phyloP scores from a whole-genome alignment of 2,113 vertebrate genomes.

The Piliocolobus tephrosceles region DNA sequence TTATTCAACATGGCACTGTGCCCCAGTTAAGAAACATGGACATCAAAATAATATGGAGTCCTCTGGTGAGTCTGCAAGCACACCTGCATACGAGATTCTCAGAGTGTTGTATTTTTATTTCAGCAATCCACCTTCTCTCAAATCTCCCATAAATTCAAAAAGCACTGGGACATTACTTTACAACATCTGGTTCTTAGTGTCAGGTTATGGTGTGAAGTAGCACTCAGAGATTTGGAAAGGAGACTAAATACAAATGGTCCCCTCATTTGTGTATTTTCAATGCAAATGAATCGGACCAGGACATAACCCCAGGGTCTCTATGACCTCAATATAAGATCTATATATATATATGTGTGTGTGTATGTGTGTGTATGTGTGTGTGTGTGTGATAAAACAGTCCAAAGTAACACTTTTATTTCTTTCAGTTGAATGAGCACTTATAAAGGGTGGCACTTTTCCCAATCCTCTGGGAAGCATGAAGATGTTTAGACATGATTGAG shows the following conservation, averaged over 20 bases:
- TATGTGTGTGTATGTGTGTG: too few species aligned
- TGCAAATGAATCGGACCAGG: neutral
- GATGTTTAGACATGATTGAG: neutral
- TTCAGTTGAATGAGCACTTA: neutral
- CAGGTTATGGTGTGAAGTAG: neutral
- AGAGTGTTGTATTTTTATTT: neutral
- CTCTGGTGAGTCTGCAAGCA: neutral
- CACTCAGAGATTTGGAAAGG: neutral
- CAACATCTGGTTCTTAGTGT: constrained; percentile 19
- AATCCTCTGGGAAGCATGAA: neutral
- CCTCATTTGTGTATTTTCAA: neutral
- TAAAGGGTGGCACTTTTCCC: neutral
- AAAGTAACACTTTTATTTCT: neutral
- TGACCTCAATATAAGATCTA: neutral
- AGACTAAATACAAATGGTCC: neutral
- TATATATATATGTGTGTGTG: neutral
- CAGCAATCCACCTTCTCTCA: neutral
- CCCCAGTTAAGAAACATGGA: neutral
- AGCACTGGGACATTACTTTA: neutral
- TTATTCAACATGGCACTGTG: neutral
- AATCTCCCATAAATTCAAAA: constrained; percentile 42
- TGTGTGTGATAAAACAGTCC: neutral
- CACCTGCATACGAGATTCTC: neutral
- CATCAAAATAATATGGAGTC: neutral
- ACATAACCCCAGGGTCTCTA: neutral